Conservation (phyloP, 2,113 vertebrate genomes). For the Crotalus horridus region DNA sequence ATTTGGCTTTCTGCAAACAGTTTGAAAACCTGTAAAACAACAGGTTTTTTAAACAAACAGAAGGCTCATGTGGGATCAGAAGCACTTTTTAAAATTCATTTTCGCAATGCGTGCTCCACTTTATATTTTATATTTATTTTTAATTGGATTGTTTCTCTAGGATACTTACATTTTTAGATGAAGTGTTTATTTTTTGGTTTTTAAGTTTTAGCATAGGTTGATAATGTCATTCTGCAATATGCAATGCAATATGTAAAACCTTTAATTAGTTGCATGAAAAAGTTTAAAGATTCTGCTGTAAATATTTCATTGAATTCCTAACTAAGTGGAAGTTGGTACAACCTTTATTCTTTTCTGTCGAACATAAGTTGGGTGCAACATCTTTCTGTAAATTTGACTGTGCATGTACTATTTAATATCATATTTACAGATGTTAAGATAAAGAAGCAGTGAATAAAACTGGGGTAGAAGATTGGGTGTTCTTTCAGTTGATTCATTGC, state of each 20-base stretch:
- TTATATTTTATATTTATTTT: background rate
- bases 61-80: background rate
- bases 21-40: background rate
- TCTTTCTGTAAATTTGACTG: background rate
- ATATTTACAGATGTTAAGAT: background rate
- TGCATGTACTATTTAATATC: background rate
- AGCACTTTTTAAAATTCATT: background rate
- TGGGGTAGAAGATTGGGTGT: background rate
- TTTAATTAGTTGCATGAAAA: background rate
- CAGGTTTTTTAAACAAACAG: background rate
- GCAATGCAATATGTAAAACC: background rate
- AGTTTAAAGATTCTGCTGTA: background rate
- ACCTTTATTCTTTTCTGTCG: background rate
- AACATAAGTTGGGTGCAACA: background rate
- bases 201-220: background rate
- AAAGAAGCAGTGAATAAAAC: background rate
- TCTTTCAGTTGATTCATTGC: background rate
- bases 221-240: background rate
- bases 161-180: background rate
- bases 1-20: background rate
- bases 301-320: background rate
- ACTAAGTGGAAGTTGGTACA: background rate
- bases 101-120: background rate
- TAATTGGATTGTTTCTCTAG: background rate
- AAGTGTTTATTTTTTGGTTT: background rate